These are phyloP conservation scores for Phyllostomus discolor DNA, from an alignment of 2,113 vertebrate genomes.

Conservation along the genomic window DNA sequence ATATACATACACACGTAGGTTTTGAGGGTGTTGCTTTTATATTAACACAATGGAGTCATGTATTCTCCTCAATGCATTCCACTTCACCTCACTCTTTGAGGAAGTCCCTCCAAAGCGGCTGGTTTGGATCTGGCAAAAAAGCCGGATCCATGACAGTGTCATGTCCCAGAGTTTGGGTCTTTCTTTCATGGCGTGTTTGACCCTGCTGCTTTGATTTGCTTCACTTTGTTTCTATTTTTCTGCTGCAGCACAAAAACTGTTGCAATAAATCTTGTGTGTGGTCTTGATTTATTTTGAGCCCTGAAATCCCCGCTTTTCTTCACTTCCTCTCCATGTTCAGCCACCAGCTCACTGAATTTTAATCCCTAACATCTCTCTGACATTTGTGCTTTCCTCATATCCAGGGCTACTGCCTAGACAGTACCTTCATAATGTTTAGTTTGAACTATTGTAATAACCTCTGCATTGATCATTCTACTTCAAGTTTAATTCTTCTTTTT, in stretches of 20 bases:
- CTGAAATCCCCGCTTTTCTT: background rate
- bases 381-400: background rate
- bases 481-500: background rate
- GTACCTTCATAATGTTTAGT: background rate
- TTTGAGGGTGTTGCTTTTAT: background rate
- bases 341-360: background rate
- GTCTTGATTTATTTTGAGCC: background rate
- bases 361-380: background rate
- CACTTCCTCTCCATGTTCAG: background rate
- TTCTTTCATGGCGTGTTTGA: background rate
- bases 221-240: conserved; percentile 4
- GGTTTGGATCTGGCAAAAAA: background rate
- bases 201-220: background rate
- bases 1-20: background rate
- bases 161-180: background rate
- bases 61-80: background rate
- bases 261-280: background rate
- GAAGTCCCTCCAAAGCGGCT: background rate
- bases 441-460: background rate
- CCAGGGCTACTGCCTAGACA: background rate
- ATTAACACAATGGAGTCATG: background rate
- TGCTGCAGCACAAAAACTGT: background rate
- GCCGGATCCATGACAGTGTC: background rate
- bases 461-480: background rate
- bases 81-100: background rate